phyloP scores from a whole-genome alignment of 2,113 vertebrate genomes.

The Galemys pyrenaicus region DNA sequence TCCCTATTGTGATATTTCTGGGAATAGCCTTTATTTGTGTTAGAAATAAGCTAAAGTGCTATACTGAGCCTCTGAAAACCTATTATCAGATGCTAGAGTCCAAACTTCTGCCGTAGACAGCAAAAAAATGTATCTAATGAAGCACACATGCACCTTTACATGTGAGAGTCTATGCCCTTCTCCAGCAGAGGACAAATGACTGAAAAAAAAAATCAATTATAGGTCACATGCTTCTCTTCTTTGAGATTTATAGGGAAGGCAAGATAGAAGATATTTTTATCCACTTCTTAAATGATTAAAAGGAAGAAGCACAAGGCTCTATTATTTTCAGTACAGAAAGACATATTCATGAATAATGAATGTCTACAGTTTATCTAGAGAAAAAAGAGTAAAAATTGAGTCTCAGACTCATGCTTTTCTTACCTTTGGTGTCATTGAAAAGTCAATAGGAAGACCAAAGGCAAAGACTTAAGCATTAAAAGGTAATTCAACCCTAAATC shows the following conservation, averaged over 20 bases:
- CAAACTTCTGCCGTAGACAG: background rate
- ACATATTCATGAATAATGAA: background rate
- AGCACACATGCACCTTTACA: background rate
- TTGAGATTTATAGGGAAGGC: background rate
- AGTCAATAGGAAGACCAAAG: conserved; percentile 14
- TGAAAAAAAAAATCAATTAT: background rate
- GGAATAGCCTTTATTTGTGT: background rate
- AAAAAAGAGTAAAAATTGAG: background rate
- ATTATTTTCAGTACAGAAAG: background rate
- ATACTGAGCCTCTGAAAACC: background rate
- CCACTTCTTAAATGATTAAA: background rate
- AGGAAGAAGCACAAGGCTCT: background rate
- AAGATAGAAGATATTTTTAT: background rate
- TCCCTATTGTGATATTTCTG: background rate
- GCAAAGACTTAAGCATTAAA: background rate
- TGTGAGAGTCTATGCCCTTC: background rate
- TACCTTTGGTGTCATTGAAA: background rate
- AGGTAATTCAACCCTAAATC: background rate
- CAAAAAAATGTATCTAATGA: background rate
- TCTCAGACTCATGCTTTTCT: background rate
- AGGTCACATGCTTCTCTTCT: background rate
- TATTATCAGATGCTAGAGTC: background rate
- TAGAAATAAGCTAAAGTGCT: background rate
- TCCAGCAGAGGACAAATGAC: background rate
- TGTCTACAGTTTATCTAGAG: background rate